Conservation (phyloP, 1,140 invertebrate species). For the Caerostris darwini region DNA sequence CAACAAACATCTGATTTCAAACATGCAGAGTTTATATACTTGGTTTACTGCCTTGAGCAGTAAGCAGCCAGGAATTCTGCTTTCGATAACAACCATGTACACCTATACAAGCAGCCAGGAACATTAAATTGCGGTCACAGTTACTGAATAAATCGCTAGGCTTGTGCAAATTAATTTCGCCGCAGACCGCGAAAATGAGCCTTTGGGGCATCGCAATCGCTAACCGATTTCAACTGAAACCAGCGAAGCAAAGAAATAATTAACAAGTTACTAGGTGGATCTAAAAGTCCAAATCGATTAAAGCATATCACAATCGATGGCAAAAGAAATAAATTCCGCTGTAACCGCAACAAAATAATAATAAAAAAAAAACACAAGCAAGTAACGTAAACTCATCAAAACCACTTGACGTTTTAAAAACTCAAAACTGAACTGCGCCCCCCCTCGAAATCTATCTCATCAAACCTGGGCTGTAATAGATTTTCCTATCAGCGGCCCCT, state of each 20-base stretch:
- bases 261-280: not conserved
- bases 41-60: not conserved
- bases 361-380: not conserved
- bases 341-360: too few relatives aligned
- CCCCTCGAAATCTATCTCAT: not conserved
- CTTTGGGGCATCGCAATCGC: not conserved
- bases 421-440: not conserved
- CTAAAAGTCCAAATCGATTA: not conserved
- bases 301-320: not conserved
- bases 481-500: conserved; percentile 27
- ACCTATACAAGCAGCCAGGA: not conserved
- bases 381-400: not conserved
- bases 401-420: conserved; percentile 35
- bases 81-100: not conserved
- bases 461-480: not conserved
- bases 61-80: not conserved
- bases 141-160: conserved; percentile 2
- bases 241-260: conserved; percentile 7
- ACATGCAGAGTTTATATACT: not conserved
- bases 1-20: too few relatives aligned
- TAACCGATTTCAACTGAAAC: not conserved
- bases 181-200: not conserved
- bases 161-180: not conserved
- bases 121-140: conserved; percentile 1
- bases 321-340: not conserved